These are phyloP conservation scores for Nemurella pictetii DNA, from an alignment of 2,888 invertebrate species.

Conservation along the genomic window DNA sequence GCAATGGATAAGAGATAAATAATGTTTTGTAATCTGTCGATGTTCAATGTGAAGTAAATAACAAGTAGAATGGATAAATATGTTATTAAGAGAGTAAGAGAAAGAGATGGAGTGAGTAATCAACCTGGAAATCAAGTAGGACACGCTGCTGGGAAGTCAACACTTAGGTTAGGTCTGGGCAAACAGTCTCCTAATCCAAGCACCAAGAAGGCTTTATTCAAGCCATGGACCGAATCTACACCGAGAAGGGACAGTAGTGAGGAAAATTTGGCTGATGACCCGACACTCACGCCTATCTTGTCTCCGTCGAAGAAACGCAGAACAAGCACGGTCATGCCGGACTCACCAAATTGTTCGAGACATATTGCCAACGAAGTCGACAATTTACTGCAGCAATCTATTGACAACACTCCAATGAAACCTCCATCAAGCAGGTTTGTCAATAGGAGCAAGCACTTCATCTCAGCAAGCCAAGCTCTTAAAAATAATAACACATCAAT, in stretches of 20 bases:
- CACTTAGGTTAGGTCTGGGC: slow-evolving; percentile 16
- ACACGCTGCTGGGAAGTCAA: neutral
- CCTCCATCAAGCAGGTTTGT: neutral
- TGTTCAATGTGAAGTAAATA: neutral
- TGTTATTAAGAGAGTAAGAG: neutral
- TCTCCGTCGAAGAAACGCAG: neutral
- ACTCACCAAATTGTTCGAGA: neutral
- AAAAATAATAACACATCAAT: neutral
- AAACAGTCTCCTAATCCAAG: neutral
- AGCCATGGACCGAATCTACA: slow-evolving; percentile 3
- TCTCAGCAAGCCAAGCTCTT: slow-evolving; percentile 6
- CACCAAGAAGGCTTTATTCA: slow-evolving; percentile 15
- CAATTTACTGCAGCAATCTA: neutral
- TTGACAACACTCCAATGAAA: neutral
- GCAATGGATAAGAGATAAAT: too few species aligned
- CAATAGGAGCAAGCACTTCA: neutral
- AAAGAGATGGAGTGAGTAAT: neutral
- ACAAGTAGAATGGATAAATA: neutral
- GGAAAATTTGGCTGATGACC: neutral
- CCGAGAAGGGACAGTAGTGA: neutral
- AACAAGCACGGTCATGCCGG: neutral
- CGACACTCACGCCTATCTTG: neutral
- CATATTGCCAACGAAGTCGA: neutral
- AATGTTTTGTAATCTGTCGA: neutral
- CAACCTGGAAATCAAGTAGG: neutral